Evolutionary conservation across 2,113 vertebrate species (phyloP), one percentile per base, ranked within the genome.

Genomic region (Pterocles gutturalis): DNA sequence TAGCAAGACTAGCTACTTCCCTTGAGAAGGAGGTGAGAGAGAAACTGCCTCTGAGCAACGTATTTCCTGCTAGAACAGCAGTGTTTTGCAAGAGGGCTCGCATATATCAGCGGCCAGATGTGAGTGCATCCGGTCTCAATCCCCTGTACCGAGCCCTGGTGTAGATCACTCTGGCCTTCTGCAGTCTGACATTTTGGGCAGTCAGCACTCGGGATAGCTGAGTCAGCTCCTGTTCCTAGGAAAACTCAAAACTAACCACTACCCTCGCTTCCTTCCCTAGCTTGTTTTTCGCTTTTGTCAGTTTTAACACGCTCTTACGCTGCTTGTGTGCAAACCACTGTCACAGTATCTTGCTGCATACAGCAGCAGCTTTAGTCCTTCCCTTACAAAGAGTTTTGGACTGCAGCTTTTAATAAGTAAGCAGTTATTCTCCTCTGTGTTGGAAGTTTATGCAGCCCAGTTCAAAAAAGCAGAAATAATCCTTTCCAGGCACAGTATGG

Each of bases 151-250:
- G 1, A 91, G 69, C 79, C 36, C 34, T 24, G 1, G 8, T 49
- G 81, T 89, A 94, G 96, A 84, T 90, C 34, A 7, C 43, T 89
- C 33, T 28, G 67, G 38, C 57, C 46, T 87, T 89, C 38, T 93
- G 81, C 67, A 67, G 5, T 49, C 51, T 75, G 49, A 57, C 13
- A 6, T 5, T 87, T 54, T 58, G 81, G 73, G n/a, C 61, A 92
- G 73, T 97, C 93, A 96, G 93, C 94, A 89, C 33, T 89, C 31
- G 22, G 54, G 82, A 67, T 33, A 67, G 95, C 95, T 89, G 95
- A 96, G 84, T 96, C 91, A 89, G 96, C 91, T 94, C 77, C 84
- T 38, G 45, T 85, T 95, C 66, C 77, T 96, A 66, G 91, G 76
- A 91, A 95, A 93, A 82, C 31, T 86, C 20, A 24, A 62, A 96